Evolutionary conservation across 2,113 vertebrate species (phyloP), one percentile per base, ranked within the genome.

Genomic region (Paratilapia polleni): DNA sequence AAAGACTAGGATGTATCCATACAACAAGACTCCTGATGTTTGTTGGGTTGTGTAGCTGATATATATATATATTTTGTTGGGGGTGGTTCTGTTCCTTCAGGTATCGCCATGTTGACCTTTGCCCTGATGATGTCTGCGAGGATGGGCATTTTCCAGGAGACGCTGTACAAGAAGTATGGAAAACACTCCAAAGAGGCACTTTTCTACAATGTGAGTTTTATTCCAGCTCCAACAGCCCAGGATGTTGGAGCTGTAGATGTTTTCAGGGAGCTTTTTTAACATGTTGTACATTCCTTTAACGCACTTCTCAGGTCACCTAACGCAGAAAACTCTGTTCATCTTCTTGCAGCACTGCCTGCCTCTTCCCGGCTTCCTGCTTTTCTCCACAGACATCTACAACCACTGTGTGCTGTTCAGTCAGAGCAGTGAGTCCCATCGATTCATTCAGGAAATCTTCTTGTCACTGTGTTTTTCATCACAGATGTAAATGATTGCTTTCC

Each of bases 101-200:
- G 98, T 11, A 97, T 99, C 1, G 95, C 80, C 4, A 98, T 98
- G 3, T 94, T 99, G 94, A 99, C 98, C 2, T 98, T 99, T 10
- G 98, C 98, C 17, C 96, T 99, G 84, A 94, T 99, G 81, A 97
- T 98, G 97, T 99, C 98, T 10, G 98, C 98, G 1, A 96, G 98
- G 87, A 99, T 99, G 98, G 98, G 98, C 0, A 97, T 99, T 87
- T 99, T 99, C 92, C 98, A 99, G 83, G 98, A 99, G 93, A 99
- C 83, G 0, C 89, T 99, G 3, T 99, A 99, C 88, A 96, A 97
- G 88, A 84, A 95, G 80, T 98, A 97, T 22, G 98, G 98, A n/a
- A 99, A 99, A 81, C 97, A 99, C 92, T 97, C 98, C 66, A 99
- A 98, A 74, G 98, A 99, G 82, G 98, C 98, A 2, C 94, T 99